A percentile compares a stretch with the other conserved stretches of the same genome.
These are phyloP conservation scores for Antechinus stuartii DNA, from an alignment of 2,113 vertebrate genomes.

Conservation along the genomic window DNA sequence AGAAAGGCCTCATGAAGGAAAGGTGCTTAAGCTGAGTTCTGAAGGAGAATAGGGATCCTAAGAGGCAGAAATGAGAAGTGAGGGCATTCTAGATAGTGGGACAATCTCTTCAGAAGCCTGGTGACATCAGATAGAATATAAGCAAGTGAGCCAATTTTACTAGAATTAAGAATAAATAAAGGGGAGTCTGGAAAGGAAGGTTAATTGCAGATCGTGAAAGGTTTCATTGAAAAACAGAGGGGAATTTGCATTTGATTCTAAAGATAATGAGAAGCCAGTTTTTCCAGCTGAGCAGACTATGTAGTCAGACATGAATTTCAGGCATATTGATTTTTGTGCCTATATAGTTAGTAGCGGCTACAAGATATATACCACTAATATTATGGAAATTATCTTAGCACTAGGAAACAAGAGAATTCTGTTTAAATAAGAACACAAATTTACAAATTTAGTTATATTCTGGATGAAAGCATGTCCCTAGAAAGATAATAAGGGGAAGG, in stretches of 20 bases:
- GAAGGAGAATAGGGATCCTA: neutral
- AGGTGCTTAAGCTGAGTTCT: neutral
- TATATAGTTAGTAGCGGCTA: slow-evolving; percentile 24
- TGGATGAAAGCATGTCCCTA: neutral
- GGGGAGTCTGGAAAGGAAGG: neutral
- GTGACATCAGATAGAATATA: no score
- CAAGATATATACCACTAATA: neutral
- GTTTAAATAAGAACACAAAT: neutral
- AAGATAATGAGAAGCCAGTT: neutral
- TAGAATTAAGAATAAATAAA: neutral
- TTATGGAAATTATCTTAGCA: neutral
- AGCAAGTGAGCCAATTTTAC: neutral
- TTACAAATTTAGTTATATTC: neutral
- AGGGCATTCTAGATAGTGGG: neutral
- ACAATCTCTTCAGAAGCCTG: no score
- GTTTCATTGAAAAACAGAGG: neutral
- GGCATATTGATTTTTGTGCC: neutral
- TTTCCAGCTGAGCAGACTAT: neutral
- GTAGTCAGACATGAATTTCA: neutral
- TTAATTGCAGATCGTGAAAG: neutral
- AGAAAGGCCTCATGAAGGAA: no score
- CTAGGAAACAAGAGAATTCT: slow-evolving; percentile 9
- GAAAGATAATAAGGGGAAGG: neutral
- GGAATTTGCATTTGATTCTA: neutral
- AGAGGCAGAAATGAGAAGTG: neutral